Conservation (phyloP, 1,140 invertebrate species). For the Drosophila ogumai region DNA sequence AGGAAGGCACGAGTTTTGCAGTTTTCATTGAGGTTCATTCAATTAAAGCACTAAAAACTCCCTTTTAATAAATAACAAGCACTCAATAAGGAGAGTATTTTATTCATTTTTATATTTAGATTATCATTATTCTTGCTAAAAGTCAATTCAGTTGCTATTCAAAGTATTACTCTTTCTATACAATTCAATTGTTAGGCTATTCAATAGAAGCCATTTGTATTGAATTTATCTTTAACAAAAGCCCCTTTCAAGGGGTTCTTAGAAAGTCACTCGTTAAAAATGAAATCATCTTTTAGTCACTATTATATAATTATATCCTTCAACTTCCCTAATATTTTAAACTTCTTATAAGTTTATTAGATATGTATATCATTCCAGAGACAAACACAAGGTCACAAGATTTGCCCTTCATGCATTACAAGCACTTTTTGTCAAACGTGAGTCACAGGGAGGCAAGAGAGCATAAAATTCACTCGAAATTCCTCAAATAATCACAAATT, state of each 20-base stretch:
- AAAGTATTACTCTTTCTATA: slow-evolving; percentile 5
- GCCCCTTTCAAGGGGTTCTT: background rate
- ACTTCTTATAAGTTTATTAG: no score
- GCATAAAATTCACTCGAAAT: slow-evolving; percentile 41
- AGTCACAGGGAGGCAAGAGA: slow-evolving; percentile 6
- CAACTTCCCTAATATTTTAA: background rate
- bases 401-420: slow-evolving; percentile 13
- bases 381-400: slow-evolving; percentile 12
- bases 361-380: background rate
- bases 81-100: background rate
- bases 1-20: background rate
- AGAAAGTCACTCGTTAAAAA: background rate
- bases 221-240: slow-evolving; percentile 6
- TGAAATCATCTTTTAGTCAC: background rate
- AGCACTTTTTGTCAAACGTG: slow-evolving; percentile 18
- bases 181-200: slow-evolving; percentile 6
- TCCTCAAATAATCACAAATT: slow-evolving; percentile 38
- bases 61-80: background rate
- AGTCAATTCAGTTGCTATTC: slow-evolving; percentile 15
- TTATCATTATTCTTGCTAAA: background rate
- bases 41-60: background rate
- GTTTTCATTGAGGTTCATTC: background rate
- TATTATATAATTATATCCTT: background rate
- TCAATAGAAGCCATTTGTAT: background rate
- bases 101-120: background rate